Evolutionary conservation across 2,888 invertebrate genomes (phyloP), one percentile per base, ranked within the genome.

Genomic region (Anorthoa munda): DNA sequence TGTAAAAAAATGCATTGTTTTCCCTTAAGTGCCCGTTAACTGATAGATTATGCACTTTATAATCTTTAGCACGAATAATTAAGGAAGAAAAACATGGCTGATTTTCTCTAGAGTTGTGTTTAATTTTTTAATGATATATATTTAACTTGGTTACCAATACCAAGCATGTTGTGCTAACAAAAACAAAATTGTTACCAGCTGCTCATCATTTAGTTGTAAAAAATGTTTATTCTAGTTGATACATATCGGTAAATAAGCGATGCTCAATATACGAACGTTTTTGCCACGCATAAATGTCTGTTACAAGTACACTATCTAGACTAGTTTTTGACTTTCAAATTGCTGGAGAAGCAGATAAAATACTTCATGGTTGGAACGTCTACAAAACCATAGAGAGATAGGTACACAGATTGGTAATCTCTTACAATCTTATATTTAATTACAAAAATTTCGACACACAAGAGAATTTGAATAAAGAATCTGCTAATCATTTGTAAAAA

Each of bases 141-240:
- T 39, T 56, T 45, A 51, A 66, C 39, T 55, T 55, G 21, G 77
- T 64, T 58, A 66, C 78, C 70, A 58, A 69, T 70, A 68, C 51
- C 59, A 21, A 46, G 46, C 55, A 55, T 60, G 53, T 48, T 60
- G 45, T 18, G 13, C 15, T 3, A 46, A 51, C 46, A 77, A 77
- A 78, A 78, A 78, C 79, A 63, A 77, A 18, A 78, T 66, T 53
- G 48, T 12, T 45, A n/a, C 51, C 79, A 79, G 61, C 79, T 79
- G 79, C 79, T 78, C 79, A 70, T 78, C 78, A 82, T 26, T 51
- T 50, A 53, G 46, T 63, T 50, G 53, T 53, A 82, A 82, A 82
- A 79, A 79, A 46, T 63, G 5, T 58, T 63, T 66, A 77, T 79
- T 78, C 83, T 66, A 21, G 48, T 63, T 61, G 56, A 63, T 77